Percentiles rank a stretch among this genome's conserved stretches.
phyloP scores from a whole-genome alignment of 2,888 invertebrate species.

The Ophraella communa region DNA sequence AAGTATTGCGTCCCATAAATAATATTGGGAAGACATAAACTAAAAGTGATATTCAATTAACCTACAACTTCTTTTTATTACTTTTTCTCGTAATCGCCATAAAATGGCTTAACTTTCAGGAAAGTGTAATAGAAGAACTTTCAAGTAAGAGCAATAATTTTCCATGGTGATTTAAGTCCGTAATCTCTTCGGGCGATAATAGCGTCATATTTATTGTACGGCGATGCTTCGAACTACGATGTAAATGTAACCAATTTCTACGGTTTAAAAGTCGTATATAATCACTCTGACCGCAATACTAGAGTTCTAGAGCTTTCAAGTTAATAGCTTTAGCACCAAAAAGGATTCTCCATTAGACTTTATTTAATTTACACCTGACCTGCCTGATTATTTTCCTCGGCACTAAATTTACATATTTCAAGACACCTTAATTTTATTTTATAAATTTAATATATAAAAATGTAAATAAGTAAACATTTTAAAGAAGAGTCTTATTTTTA shows the following conservation, averaged over 20 bases:
- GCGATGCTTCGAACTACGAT: not conserved
- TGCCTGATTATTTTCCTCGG: too few species aligned
- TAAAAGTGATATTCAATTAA: not conserved
- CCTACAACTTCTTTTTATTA: not conserved
- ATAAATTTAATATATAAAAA: too few species aligned
- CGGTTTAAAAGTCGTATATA: slow-evolving; percentile 24
- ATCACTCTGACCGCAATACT: slow-evolving; percentile 26
- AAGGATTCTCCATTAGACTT: slow-evolving; percentile 22
- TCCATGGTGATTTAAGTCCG: not conserved
- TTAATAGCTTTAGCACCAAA: slow-evolving; percentile 26
- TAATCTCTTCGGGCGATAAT: not conserved
- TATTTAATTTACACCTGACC: slow-evolving; percentile 26
- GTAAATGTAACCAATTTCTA: slow-evolving; percentile 9
- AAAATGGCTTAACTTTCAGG: not conserved
- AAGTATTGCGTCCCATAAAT: not conserved
- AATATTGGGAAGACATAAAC: not conserved
- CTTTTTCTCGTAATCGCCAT: not conserved
- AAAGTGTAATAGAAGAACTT: not conserved
- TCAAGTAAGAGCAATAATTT: not conserved
- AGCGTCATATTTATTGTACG: slow-evolving; percentile 2
- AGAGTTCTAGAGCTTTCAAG: slow-evolving; percentile 22
- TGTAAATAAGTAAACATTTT: too few species aligned
- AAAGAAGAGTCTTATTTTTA: too few species aligned
- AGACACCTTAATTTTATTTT: too few species aligned
- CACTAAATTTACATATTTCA: too few species aligned